phyloP scores from a whole-genome alignment of 2,797 vertebrate genomes.

The Zalophus californianus region DNA sequence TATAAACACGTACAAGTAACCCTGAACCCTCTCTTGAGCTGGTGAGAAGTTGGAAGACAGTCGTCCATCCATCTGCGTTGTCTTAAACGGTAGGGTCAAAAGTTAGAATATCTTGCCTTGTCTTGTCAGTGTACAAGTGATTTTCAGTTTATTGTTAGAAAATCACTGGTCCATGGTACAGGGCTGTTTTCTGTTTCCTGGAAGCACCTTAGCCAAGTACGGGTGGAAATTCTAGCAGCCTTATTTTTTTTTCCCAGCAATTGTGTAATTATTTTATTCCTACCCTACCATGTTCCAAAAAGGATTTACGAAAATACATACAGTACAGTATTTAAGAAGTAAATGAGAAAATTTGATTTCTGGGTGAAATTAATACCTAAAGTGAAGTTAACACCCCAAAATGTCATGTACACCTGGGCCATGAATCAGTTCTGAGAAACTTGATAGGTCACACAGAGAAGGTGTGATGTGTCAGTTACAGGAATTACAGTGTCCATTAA shows the following conservation, averaged over 20 bases:
- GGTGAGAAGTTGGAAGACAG: slow-evolving; percentile 12
- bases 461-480: neutral
- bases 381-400: neutral
- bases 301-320: neutral
- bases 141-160: slow-evolving; percentile 4
- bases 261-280: slow-evolving; percentile 35
- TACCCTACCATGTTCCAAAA: neutral
- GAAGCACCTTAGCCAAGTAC: neutral
- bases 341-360: slow-evolving; percentile 36
- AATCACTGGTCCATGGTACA: neutral
- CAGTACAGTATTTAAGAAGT: neutral
- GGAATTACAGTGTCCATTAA: neutral
- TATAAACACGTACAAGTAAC: neutral
- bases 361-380: slow-evolving; percentile 11
- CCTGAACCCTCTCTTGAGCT: neutral
- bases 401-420: neutral
- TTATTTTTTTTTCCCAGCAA: neutral
- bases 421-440: slow-evolving; percentile 36
- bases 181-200: slow-evolving; percentile 32
- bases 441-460: neutral
- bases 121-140: neutral
- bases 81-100: neutral
- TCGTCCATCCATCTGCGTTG: neutral
- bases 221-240: neutral
- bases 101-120: neutral